Conservation (phyloP, 2,797 vertebrate species). For the Hypotaenidia okinawae region DNA sequence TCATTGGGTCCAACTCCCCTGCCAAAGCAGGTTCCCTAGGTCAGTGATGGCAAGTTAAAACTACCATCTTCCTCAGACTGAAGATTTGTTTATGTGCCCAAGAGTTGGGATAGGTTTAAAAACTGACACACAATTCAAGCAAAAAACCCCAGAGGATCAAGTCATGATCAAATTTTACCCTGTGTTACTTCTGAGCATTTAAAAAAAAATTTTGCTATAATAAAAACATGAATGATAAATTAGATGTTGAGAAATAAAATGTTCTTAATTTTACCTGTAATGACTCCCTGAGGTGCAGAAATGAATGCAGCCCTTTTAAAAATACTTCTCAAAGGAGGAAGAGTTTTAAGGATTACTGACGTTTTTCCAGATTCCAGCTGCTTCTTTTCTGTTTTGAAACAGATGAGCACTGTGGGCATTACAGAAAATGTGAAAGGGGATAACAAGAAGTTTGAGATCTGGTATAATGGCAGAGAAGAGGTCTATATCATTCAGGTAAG, state of each 20-base stretch:
- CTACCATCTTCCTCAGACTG: not conserved
- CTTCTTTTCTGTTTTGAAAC: conserved; percentile 56
- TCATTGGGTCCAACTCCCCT: no score
- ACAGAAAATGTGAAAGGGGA: conserved; percentile 93
- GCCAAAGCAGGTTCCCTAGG: no score
- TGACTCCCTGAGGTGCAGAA: not conserved
- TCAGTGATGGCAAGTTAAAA: not conserved
- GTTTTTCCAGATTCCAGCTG: not conserved
- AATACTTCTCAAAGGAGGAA: not conserved
- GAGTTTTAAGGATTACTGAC: not conserved
- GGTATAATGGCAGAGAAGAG: conserved; percentile 92
- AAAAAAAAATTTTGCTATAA: not conserved
- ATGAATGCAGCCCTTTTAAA: not conserved
- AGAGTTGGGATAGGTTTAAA: not conserved
- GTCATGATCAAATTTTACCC: not conserved
- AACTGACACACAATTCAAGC: not conserved
- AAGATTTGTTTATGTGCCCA: not conserved
- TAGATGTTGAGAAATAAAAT: not conserved
- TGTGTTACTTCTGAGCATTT: not conserved
- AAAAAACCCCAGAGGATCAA: not conserved
- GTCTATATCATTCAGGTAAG: conserved; percentile 96
- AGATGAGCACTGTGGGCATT: conserved; percentile 95
- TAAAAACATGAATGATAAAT: not conserved
- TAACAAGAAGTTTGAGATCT: conserved; percentile 95
- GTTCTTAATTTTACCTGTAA: not conserved